These are phyloP conservation scores for Zygogramma bicolorata DNA, from an alignment of 2,888 invertebrate genomes.

Conservation along the genomic window DNA sequence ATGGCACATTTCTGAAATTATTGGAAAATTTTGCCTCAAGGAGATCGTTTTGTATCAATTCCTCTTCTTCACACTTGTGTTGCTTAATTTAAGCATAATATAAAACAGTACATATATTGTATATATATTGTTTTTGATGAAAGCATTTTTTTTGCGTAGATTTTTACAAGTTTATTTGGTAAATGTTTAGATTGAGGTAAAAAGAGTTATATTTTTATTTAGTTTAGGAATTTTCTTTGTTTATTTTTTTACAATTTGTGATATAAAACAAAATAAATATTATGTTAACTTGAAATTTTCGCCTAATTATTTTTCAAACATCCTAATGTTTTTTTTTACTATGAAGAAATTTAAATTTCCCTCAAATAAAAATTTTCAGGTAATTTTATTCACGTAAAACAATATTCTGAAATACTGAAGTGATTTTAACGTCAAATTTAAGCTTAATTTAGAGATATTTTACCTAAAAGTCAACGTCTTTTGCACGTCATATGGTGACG, in stretches of 20 bases:
- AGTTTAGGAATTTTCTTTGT: neutral
- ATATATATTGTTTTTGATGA: constrained; percentile 5
- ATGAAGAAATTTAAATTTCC: constrained; percentile 11
- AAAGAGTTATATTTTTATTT: neutral
- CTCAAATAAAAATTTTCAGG: constrained; percentile 12
- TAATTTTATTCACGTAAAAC: constrained; percentile 11
- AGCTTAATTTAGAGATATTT: constrained; percentile 9
- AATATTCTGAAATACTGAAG: constrained; percentile 10
- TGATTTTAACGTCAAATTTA: constrained; percentile 8
- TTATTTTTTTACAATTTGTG: neutral
- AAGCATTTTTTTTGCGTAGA: neutral
- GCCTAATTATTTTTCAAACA: constrained; percentile 11
- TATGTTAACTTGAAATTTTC: constrained; percentile 7
- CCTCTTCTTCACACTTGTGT: neutral
- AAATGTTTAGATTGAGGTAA: neutral
- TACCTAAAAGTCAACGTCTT: constrained; percentile 8
- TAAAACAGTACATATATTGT: neutral
- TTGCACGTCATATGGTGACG: constrained; percentile 12
- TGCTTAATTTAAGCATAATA: neutral
- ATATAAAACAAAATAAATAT: neutral
- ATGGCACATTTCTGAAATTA: neutral
- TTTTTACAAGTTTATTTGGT: neutral
- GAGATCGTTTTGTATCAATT: neutral
- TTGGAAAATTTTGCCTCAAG: neutral
- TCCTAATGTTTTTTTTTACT: constrained; percentile 7